Conservation (phyloP, 1,140 invertebrate species). For the Piezodorus guildinii region DNA sequence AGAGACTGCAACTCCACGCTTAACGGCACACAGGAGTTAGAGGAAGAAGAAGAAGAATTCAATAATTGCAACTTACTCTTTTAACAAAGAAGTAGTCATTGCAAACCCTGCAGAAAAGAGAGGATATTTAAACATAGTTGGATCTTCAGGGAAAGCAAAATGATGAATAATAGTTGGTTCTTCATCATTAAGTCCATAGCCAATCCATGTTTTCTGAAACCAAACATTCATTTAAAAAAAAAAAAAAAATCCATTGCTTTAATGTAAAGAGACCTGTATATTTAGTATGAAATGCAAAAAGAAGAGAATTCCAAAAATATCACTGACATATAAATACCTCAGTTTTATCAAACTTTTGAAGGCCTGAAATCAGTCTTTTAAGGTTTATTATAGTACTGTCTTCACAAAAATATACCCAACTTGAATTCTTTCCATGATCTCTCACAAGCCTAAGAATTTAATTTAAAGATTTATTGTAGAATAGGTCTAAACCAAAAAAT, state of each 20-base stretch:
- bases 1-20: no score
- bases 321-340: conserved; percentile 34
- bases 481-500: no score
- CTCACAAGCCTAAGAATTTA: conserved; percentile 30
- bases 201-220: conserved; percentile 53
- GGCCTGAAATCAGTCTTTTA: conserved; percentile 37
- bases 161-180: conserved; percentile 83
- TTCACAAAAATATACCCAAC: conserved; percentile 55
- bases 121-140: conserved; percentile 66
- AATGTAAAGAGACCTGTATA: neutral
- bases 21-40: no score
- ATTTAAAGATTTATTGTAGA: no score
- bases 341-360: conserved; percentile 39
- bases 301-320: neutral
- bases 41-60: no score
- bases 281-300: neutral
- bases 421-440: conserved; percentile 33
- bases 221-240: no score
- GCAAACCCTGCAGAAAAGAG: conserved; percentile 66
- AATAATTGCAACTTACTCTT: conserved; percentile 42
- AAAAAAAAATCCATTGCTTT: no score
- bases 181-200: conserved; percentile 59
- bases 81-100: conserved; percentile 51
- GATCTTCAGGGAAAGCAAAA: conserved; percentile 54
- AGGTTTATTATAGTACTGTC: conserved; percentile 49